A percentile compares a stretch with the other conserved stretches of the same genome.
Evolutionary conservation across 2,113 vertebrate genomes (phyloP).

Genomic region (Leptobrachium leishanense): DNA sequence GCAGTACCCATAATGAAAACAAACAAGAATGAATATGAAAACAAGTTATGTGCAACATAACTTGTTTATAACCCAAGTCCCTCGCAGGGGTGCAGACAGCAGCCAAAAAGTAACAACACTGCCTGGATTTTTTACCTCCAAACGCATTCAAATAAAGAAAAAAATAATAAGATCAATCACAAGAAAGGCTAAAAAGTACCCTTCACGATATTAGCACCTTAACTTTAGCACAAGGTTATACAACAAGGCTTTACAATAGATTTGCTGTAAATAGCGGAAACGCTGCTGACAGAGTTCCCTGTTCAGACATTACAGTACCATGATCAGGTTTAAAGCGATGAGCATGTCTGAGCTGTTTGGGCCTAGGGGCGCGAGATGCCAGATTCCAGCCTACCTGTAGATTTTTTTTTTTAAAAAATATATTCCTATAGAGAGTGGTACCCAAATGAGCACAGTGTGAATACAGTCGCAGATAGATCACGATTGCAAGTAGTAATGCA

Average conservation of each 20-base stretch:
- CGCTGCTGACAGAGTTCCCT: constrained; percentile 17
- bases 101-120: not conserved
- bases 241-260: constrained; percentile 14
- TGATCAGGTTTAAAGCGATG: constrained; percentile 28
- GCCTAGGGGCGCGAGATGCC: constrained; percentile 4
- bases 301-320: constrained; percentile 41
- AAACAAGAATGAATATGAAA: not conserved
- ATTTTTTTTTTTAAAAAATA: not conserved
- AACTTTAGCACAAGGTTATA: constrained; percentile 26
- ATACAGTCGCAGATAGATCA: constrained; percentile 12
- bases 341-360: constrained; percentile 15
- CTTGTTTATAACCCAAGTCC: too few species aligned
- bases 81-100: too few species aligned
- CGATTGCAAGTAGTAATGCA: constrained; percentile 25
- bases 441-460: constrained; percentile 44
- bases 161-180: constrained; percentile 12
- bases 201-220: constrained; percentile 39
- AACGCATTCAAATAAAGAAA: not conserved
- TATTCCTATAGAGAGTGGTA: constrained; percentile 39
- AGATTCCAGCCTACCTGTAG: constrained; percentile 1
- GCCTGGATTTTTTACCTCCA: not conserved
- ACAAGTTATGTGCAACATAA: not conserved
- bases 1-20: not conserved
- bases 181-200: not conserved
- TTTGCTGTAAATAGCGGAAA: constrained; percentile 33